Evolutionary conservation across 1,140 invertebrate species (phyloP).

Genomic region (Zophobas atratus): DNA sequence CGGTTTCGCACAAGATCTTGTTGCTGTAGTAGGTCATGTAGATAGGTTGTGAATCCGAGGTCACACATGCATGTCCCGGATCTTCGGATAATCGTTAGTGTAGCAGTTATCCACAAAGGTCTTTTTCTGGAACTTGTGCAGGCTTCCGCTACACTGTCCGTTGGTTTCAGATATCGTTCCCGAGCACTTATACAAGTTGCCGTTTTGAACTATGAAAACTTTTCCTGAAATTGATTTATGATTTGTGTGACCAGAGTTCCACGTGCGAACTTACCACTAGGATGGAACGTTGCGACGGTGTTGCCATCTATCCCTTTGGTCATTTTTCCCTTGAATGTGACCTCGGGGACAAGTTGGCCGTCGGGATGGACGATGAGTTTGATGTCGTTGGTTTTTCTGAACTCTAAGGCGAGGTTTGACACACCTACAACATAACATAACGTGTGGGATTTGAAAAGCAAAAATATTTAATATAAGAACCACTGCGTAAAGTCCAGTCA

Average conservation of each 20-base stretch:
- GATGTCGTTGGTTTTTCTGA: background rate
- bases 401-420: background rate
- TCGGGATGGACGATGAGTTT: background rate
- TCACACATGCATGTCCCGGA: background rate
- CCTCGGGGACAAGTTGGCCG: background rate
- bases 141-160: background rate
- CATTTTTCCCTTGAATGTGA: background rate
- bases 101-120: background rate
- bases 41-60: background rate
- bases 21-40: constrained; percentile 25
- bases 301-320: constrained; percentile 1
- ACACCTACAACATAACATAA: too few species aligned
- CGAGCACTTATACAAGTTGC: background rate
- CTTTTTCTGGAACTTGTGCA: background rate
- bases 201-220: background rate
- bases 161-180: background rate
- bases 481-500: too few species aligned
- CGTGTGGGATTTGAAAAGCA: too few species aligned
- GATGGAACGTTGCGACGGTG: constrained; percentile 5
- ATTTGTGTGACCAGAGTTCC: background rate
- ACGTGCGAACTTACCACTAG: background rate
- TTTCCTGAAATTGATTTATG: background rate
- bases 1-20: background rate
- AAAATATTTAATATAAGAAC: too few species aligned
- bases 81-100: background rate